phyloP scores from a whole-genome alignment of 2,888 invertebrate species.

The Myopa testacea region DNA sequence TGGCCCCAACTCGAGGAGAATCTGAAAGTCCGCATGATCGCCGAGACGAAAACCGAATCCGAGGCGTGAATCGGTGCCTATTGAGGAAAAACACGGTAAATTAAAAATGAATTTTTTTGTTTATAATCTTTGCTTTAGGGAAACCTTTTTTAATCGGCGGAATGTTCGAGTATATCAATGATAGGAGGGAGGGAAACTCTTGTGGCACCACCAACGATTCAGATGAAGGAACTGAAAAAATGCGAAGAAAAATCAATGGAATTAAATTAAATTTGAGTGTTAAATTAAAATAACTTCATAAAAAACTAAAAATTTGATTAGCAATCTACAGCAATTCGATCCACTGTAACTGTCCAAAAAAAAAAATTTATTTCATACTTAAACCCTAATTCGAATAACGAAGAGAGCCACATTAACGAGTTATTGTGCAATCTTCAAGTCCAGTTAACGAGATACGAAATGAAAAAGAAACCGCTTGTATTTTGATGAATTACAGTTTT shows the following conservation, averaged over 20 bases:
- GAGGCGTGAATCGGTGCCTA: conserved; percentile 83
- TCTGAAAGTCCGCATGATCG: conserved; percentile 84
- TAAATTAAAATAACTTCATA: conserved; percentile 26
- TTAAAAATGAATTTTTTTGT: conserved; percentile 1
- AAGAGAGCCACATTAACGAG: conserved; percentile 30
- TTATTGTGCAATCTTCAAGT: conserved; percentile 31
- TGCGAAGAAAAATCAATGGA: conserved; percentile 44
- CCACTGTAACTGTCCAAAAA: not conserved
- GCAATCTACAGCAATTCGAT: too few species aligned
- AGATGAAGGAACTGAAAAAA: conserved; percentile 69
- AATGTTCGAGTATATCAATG: conserved; percentile 85
- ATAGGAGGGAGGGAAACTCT: conserved; percentile 82
- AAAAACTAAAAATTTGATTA: not conserved
- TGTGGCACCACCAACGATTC: conserved; percentile 80
- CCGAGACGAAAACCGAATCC: conserved; percentile 86
- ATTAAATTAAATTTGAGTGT: not conserved
- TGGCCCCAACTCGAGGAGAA: conserved; percentile 81
- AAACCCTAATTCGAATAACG: not conserved
- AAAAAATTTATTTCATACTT: not conserved
- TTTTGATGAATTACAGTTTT: too few species aligned
- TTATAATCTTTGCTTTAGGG: not conserved
- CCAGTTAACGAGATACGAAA: conserved; percentile 19
- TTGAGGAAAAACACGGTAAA: not conserved
- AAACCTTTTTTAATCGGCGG: conserved; percentile 87
- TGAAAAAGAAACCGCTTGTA: not conserved